These are phyloP conservation scores for Trichopoda pennipes DNA, from an alignment of 2,888 invertebrate genomes.

Conservation along the genomic window DNA sequence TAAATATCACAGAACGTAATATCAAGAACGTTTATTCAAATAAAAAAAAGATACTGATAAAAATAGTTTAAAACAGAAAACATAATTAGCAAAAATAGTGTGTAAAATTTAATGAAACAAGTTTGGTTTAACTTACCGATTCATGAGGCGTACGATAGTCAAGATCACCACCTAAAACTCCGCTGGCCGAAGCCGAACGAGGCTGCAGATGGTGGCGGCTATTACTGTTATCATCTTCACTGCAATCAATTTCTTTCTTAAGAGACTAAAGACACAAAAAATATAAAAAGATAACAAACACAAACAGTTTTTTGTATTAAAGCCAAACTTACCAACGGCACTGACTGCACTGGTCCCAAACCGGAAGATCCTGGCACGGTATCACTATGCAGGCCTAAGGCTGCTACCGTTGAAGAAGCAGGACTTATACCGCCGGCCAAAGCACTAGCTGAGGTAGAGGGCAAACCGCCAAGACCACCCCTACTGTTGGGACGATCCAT, in stretches of 20 bases:
- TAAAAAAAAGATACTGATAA: conserved; percentile 54
- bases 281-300: conserved; percentile 8
- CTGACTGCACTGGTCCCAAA: conserved; percentile 92
- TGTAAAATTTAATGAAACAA: conserved; percentile 17
- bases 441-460: conserved; percentile 73
- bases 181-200: conserved; percentile 84
- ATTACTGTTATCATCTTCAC: conserved; percentile 84
- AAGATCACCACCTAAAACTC: conserved; percentile 82
- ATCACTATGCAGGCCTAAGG: conserved; percentile 70
- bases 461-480: conserved; percentile 68
- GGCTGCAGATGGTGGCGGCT: conserved; percentile 78
- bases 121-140: conserved; percentile 85
- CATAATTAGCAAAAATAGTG: conserved; percentile 67
- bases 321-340: conserved; percentile 88
- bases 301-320: not conserved
- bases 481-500: conserved; percentile 73
- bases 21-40: conserved; percentile 53
- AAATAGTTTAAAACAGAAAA: conserved; percentile 66
- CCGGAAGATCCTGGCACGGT: conserved; percentile 87
- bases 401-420: conserved; percentile 72
- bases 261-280: conserved; percentile 85
- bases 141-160: conserved; percentile 92
- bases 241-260: conserved; percentile 93
- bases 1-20: conserved; percentile 54
- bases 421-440: conserved; percentile 74